These are phyloP conservation scores for Phymatocera aterrima DNA, from an alignment of 2,888 invertebrate genomes.

Conservation along the genomic window DNA sequence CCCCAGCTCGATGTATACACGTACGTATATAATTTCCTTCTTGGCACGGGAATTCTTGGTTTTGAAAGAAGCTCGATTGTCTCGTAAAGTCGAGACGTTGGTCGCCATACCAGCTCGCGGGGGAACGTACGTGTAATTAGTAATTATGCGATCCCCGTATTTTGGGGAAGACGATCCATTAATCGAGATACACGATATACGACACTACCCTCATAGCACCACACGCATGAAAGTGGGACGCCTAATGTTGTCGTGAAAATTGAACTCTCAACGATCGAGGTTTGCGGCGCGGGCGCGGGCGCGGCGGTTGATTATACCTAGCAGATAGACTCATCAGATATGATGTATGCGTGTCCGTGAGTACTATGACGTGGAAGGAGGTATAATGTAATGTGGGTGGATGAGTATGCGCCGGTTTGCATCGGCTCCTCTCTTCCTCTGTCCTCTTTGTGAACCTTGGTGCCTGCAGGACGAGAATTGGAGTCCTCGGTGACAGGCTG, in stretches of 20 bases:
- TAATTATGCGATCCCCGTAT: constrained; percentile 18
- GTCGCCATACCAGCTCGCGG: background rate
- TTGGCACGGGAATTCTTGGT: no score
- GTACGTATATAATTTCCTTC: no score
- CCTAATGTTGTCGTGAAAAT: constrained; percentile 36
- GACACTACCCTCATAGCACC: constrained; percentile 66
- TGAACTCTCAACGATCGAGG: constrained; percentile 21
- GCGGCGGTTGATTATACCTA: background rate
- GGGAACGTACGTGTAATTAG: background rate
- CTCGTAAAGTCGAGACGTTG: no score
- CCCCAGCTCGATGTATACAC: no score
- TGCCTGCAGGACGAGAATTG: constrained; percentile 34
- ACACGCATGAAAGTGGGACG: constrained; percentile 14
- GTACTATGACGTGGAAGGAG: background rate
- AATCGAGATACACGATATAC: constrained; percentile 62
- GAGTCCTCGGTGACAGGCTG: constrained; percentile 45
- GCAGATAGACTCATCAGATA: no score
- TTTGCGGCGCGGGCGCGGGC: background rate
- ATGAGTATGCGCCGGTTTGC: background rate
- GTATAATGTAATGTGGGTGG: background rate
- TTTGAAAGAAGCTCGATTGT: no score
- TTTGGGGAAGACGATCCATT: constrained; percentile 55
- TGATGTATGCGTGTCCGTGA: background rate
- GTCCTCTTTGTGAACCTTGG: constrained; percentile 56
- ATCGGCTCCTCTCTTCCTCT: background rate